Percentiles rank a stretch among this genome's conserved stretches.
These are phyloP conservation scores for Dicentrarchus labrax DNA, from an alignment of 2,113 vertebrate genomes.

Conservation along the genomic window DNA sequence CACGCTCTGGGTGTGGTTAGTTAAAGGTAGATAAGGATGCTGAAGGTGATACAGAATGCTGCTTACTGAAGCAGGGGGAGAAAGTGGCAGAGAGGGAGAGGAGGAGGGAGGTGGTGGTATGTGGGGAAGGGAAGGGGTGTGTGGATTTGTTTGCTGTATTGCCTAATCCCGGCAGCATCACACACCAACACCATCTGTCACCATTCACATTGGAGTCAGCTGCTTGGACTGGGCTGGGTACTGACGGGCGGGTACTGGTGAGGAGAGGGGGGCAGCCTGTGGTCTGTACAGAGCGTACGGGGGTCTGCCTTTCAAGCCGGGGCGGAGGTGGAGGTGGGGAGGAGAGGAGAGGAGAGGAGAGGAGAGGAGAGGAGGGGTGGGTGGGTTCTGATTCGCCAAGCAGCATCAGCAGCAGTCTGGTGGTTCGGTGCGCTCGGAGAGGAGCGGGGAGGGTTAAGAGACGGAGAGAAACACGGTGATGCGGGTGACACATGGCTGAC, in stretches of 20 bases:
- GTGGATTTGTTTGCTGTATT: constrained; percentile 62
- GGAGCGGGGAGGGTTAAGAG: constrained; percentile 36
- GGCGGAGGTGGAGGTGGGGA: background rate
- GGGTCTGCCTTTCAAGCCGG: background rate
- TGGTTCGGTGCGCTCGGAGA: constrained; percentile 27
- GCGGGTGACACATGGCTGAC: constrained; percentile 58
- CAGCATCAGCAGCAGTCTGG: constrained; percentile 34
- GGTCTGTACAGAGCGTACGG: constrained; percentile 10
- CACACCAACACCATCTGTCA: constrained; percentile 82
- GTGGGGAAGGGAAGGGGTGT: background rate
- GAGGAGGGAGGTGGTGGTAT: background rate
- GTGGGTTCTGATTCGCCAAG: constrained; percentile 17
- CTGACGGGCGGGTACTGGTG: background rate
- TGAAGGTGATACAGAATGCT: background rate
- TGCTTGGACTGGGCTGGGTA: background rate
- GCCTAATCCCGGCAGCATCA: constrained; percentile 69
- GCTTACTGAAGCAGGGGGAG: background rate
- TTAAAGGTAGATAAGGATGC: background rate
- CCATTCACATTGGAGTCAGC: constrained; percentile 59
- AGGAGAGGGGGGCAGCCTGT: background rate
- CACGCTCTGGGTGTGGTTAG: background rate
- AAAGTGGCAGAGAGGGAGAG: background rate
- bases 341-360: background rate
- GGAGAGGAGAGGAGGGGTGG: background rate
- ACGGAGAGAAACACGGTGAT: constrained; percentile 5